Evolutionary conservation across 2,113 vertebrate genomes (phyloP), one percentile per base, ranked within the genome.

Genomic region (Chunga burmeisteri): DNA sequence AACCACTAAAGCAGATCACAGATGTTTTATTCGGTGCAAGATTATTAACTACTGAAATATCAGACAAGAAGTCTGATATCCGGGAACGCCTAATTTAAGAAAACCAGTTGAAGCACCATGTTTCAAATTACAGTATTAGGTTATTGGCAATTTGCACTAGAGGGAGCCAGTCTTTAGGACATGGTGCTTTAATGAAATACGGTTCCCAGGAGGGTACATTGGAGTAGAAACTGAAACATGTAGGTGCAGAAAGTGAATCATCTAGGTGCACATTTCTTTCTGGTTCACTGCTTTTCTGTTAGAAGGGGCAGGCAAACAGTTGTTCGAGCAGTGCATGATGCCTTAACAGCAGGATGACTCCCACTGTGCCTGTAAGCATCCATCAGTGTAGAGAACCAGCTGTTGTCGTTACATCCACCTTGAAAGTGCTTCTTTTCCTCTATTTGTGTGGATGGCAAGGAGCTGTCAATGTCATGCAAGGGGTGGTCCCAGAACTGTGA

Each of bases 141-240:
- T 77, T 50, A 63, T 34, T 74, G 88, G 25, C n/a, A 55, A 2
- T 78, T 66, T 62, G 66, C 78, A 52, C 85, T 93, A 92, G 94
- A 93, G 66, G 70, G 79, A 95, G 79, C 47, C 70, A 72, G 70
- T 27, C 79, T 72, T 79, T 55, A 80, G 92, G 40, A 34, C 14
- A 59, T 4, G 1, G 34, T 55, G 10, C 25, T 80, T 19, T 36
- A 44, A 49, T 52, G 30, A 68, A 68, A 16, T 4, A 2, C 9
- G 4, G 25, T 3, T 91, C 72, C 40, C 36, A 58, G 14, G 2
- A 52, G 65, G 30, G 47, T 10, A 30, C 2, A 2, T 13, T 3
- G 29, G 22, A 63, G 62, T 5, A 38, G 44, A 44, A 72, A 13
- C 18, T 53, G 79, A 55, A 55, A 46, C 13, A 1, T 3, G 11